These are phyloP conservation scores for Pedetes capensis DNA, from an alignment of 2,113 vertebrate species.

Conservation along the genomic window DNA sequence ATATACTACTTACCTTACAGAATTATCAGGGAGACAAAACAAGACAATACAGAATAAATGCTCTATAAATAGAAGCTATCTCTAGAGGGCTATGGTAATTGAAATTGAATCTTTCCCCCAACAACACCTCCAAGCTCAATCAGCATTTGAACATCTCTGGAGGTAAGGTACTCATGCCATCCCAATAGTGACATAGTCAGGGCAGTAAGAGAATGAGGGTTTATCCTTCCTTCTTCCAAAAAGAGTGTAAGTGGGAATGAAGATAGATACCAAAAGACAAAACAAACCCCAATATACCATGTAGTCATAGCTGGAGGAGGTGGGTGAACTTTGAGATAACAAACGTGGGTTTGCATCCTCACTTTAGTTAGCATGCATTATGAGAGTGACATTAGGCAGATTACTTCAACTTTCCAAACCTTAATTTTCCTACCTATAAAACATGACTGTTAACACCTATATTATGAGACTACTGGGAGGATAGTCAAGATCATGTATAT, in stretches of 20 bases:
- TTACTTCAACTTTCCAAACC: neutral
- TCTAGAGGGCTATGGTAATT: neutral
- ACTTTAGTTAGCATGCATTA: neutral
- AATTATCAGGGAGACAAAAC: neutral
- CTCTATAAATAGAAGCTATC: neutral
- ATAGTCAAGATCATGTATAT: neutral
- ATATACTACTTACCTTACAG: neutral
- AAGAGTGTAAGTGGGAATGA: neutral
- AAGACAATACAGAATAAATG: neutral
- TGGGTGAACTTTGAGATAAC: neutral
- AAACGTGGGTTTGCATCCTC: neutral
- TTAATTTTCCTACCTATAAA: neutral
- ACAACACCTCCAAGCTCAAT: neutral
- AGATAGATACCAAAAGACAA: neutral
- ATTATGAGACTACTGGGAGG: neutral
- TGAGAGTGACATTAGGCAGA: neutral
- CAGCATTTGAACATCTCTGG: neutral
- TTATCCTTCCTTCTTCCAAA: neutral
- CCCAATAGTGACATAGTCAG: neutral
- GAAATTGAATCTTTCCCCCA: neutral
- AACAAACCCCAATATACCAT: neutral
- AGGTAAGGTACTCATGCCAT: neutral
- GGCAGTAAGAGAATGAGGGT: neutral
- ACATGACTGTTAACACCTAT: neutral
- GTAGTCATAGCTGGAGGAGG: neutral